These are phyloP conservation scores for Sarotherodon lohbergeri DNA, from an alignment of 2,113 vertebrate genomes.

Conservation along the genomic window DNA sequence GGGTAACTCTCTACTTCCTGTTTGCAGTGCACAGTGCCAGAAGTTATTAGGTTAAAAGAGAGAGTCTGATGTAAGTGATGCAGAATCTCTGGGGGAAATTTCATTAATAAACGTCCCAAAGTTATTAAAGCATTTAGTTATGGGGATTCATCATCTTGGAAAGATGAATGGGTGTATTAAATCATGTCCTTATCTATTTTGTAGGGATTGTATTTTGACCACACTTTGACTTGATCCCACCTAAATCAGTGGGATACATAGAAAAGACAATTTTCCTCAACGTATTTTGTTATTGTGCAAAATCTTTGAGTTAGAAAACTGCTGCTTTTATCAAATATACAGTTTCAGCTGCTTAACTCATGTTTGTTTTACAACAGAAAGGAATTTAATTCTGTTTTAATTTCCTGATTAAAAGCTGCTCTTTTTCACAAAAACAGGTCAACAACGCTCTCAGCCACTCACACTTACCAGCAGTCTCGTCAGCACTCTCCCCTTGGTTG, in stretches of 20 bases:
- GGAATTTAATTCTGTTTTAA: not conserved
- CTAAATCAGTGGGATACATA: not conserved
- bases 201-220: not conserved
- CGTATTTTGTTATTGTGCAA: not conserved
- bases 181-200: not conserved
- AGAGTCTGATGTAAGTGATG: not conserved
- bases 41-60: not conserved
- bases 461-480: not conserved
- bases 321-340: not conserved
- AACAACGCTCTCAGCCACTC: not conserved
- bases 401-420: not conserved
- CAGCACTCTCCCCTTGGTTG: not conserved
- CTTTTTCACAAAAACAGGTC: not conserved
- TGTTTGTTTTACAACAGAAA: not conserved
- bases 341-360: not conserved
- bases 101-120: fast-evolving
- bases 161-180: not conserved
- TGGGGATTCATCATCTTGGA: fast-evolving
- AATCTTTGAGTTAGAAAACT: not conserved
- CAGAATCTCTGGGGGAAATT: not conserved
- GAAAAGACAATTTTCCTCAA: fast-evolving
- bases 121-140: not conserved
- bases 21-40: not conserved
- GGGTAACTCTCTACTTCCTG: conserved; percentile 15
- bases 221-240: not conserved